Conservation (phyloP, 2,888 invertebrate genomes). For the Schizaphis graminum region DNA sequence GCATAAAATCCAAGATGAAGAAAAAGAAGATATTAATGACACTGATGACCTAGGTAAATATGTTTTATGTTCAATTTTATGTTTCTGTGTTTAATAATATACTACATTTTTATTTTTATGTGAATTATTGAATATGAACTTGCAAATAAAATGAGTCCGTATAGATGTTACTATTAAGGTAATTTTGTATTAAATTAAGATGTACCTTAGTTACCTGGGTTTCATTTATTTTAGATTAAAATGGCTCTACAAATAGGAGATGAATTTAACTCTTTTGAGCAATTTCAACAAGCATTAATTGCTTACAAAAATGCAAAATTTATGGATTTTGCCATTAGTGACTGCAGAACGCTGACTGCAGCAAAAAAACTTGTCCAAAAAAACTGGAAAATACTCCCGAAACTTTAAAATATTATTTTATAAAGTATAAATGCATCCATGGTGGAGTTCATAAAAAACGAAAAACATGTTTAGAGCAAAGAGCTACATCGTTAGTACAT, state of each 20-base stretch:
- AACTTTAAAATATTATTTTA: too few relatives aligned
- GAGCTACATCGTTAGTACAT: not conserved
- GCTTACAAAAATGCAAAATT: not conserved
- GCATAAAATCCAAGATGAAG: too few relatives aligned
- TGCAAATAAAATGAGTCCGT: not conserved
- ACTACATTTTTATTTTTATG: not conserved
- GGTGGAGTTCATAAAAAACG: not conserved
- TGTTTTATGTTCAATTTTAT: not conserved
- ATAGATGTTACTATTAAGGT: not conserved
- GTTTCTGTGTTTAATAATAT: not conserved
- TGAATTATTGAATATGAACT: not conserved
- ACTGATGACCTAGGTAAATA: not conserved
- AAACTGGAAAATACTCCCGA: not conserved
- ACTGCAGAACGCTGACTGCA: not conserved
- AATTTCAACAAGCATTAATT: not conserved
- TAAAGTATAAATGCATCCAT: not conserved
- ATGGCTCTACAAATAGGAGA: not conserved
- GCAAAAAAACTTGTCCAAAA: not conserved
- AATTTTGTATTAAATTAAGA: not conserved
- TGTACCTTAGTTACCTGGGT: not conserved
- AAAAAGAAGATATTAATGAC: too few relatives aligned
- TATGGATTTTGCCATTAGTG: conserved; percentile 1
- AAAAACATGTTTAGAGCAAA: not conserved
- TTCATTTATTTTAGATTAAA: not conserved
- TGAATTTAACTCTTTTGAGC: not conserved